Evolutionary conservation across 1,140 invertebrate genomes (phyloP), one percentile per base, ranked within the genome.

Genomic region (Apis dorsata): DNA sequence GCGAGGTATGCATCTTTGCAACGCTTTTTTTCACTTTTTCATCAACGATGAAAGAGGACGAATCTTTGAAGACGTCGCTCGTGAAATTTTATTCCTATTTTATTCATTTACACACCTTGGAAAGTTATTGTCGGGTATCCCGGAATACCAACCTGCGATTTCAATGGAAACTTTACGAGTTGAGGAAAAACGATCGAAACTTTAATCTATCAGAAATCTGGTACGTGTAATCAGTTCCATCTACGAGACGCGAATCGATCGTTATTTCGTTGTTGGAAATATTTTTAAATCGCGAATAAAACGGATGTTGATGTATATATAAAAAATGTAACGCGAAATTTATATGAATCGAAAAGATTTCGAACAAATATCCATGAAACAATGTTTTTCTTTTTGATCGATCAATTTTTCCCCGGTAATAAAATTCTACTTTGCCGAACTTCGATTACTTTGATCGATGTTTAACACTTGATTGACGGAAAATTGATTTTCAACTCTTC

Each of bases 51-150:
- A 62, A 60, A 28, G 4, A 44, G n/a, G 24, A 59, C 55, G 73
- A 44, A 28, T 74, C 62, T 28, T 60, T 17, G 60, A 17, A 13
- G 19, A 24, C 63, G 17, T 28, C 63, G 13, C 60, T 53, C 34
- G 73, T 15, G 72, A 62, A 57, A 63, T 79, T 83, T 79, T 71
- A 83, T 63, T 62, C 63, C 75, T 34, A 71, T 57, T 83, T 83
- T 71, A 76, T 82, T 81, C 49, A 68, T 81, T 77, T 65, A 24
- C 59, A 21, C 75, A 19, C n/a, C 55, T 53, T 49, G 55, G 55
- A 60, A 57, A 19, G 65, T 63, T 55, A 82, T 70, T 70, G 74
- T 82, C 80, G 65, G 60, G 63, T 62, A 34, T 34, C 72, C 10
- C 71, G 62, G 21, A 34, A 34, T 34, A 34, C 34, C 34, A 44